These are phyloP conservation scores for Papilio machaon DNA, from an alignment of 1,140 invertebrate species.

Conservation along the genomic window DNA sequence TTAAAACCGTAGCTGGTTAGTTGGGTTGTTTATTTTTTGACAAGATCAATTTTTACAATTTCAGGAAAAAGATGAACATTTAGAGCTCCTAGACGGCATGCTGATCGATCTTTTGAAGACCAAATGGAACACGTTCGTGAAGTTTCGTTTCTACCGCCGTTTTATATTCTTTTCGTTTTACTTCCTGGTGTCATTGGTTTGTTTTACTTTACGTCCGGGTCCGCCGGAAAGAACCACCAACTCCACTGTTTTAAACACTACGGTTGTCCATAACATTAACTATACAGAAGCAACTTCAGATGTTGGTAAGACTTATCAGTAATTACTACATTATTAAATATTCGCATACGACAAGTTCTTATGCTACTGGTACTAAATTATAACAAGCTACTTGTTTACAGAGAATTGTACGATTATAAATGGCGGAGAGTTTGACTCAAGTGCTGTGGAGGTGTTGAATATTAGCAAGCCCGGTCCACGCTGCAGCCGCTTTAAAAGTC, in stretches of 20 bases:
- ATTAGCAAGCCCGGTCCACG: conserved; percentile 55
- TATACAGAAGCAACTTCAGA: conserved; percentile 62
- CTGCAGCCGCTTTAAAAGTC: conserved; percentile 73
- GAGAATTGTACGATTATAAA: conserved; percentile 65
- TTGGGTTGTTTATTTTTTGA: not conserved
- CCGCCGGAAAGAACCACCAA: conserved; percentile 79
- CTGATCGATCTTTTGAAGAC: conserved; percentile 96
- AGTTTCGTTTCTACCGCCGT: conserved; percentile 96
- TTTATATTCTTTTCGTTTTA: conserved; percentile 95
- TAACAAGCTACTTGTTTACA: conserved; percentile 45
- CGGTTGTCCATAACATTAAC: conserved; percentile 51
- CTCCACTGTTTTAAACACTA: conserved; percentile 62
- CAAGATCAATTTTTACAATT: conserved; percentile 40
- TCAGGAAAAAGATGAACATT: conserved; percentile 96
- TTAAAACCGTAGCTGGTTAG: not conserved
- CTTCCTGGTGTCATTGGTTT: conserved; percentile 93
- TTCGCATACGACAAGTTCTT: not conserved
- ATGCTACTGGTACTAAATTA: not conserved
- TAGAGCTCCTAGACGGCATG: conserved; percentile 97
- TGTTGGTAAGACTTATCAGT: conserved; percentile 56
- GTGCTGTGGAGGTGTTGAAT: conserved; percentile 66
- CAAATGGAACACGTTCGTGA: conserved; percentile 99
- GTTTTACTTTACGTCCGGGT: conserved; percentile 93
- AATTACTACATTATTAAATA: not conserved
- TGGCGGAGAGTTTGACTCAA: conserved; percentile 54